Conservation (phyloP, 2,797 vertebrate genomes). For the Parambassis ranga region DNA sequence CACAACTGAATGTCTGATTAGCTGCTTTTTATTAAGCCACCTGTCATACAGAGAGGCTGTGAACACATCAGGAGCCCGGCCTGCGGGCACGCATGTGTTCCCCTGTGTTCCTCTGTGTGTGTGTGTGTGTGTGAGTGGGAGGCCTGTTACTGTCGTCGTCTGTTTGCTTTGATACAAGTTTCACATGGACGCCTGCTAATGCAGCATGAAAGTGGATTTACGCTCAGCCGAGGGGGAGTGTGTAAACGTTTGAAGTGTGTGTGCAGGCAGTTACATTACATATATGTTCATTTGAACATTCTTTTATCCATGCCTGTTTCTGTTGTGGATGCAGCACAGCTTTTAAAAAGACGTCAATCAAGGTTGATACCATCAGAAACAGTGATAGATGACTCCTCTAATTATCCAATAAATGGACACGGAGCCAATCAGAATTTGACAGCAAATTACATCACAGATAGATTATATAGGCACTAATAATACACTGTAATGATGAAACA, state of each 20-base stretch:
- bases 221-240: constrained; percentile 25
- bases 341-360: too few species aligned
- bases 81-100: not conserved
- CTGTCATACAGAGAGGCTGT: not conserved
- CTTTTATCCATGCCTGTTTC: not conserved
- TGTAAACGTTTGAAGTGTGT: constrained; percentile 26
- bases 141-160: constrained; percentile 8
- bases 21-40: not conserved
- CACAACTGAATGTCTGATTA: not conserved
- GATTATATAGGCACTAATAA: too few species aligned
- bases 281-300: not conserved
- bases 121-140: constrained; percentile 24
- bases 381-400: too few species aligned
- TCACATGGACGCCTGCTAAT: constrained; percentile 38
- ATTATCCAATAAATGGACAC: too few species aligned
- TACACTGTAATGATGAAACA: too few species aligned
- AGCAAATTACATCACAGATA: too few species aligned
- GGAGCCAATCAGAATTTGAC: too few species aligned
- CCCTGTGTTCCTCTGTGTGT: too few species aligned
- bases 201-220: constrained; percentile 61
- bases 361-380: too few species aligned
- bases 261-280: not conserved
- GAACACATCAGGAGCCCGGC: not conserved
- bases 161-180: constrained; percentile 55
- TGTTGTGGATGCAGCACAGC: too few species aligned